Conservation (phyloP, 2,113 vertebrate species). For the Dermatemys mawii region DNA sequence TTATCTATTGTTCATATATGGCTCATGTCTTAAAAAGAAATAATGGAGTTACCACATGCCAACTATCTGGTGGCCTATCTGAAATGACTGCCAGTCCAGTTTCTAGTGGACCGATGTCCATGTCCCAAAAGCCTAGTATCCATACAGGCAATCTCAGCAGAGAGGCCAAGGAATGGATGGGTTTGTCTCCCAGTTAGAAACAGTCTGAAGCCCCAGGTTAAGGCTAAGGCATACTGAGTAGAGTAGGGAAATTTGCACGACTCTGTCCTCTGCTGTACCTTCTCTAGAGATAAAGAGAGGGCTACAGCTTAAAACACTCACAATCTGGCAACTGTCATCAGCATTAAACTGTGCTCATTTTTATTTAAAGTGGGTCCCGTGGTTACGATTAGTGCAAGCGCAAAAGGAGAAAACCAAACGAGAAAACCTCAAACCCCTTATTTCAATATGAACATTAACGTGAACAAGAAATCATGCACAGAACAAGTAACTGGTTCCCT, state of each 20-base stretch:
- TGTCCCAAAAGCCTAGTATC: not conserved
- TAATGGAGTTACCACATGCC: rapidly evolving
- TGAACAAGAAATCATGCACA: constrained; percentile 55
- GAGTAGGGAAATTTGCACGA: not conserved
- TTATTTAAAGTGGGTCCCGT: not conserved
- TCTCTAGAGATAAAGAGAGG: not conserved
- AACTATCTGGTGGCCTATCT: rapidly evolving
- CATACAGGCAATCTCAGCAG: rapidly evolving
- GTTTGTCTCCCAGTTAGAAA: not conserved
- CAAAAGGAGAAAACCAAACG: not conserved
- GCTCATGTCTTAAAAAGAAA: not conserved
- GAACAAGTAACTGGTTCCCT: not conserved
- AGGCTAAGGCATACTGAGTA: not conserved
- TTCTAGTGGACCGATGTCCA: not conserved
- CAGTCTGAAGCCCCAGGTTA: not conserved
- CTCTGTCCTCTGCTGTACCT: rapidly evolving
- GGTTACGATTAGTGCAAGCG: not conserved
- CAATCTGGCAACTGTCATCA: not conserved
- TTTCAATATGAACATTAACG: not conserved
- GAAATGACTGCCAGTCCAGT: not conserved
- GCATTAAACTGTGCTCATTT: not conserved
- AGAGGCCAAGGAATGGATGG: rapidly evolving
- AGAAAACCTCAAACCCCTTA: not conserved
- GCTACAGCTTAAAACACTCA: rapidly evolving
- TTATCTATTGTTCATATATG: rapidly evolving